These are phyloP conservation scores for Lacerta bilineata DNA, from an alignment of 2,797 vertebrate species.

Conservation along the genomic window DNA sequence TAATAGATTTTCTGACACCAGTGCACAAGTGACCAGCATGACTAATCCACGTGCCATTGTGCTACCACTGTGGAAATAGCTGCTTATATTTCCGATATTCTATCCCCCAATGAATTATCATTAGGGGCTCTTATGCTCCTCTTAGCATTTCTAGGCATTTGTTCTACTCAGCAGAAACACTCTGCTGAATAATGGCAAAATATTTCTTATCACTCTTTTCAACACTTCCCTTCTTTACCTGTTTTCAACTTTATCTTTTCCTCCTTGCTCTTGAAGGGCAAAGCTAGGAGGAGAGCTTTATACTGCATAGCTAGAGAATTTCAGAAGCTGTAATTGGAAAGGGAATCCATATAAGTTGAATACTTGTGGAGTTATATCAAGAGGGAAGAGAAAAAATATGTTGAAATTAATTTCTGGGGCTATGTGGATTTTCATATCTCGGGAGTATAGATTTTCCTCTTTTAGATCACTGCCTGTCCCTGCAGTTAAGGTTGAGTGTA, in stretches of 20 bases:
- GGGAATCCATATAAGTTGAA: not conserved
- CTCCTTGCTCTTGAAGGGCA: conserved; percentile 42
- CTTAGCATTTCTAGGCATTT: conserved; percentile 46
- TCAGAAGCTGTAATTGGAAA: not conserved
- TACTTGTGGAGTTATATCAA: not conserved
- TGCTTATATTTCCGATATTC: conserved; percentile 41
- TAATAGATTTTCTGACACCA: conserved; percentile 52
- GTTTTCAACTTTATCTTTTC: conserved; percentile 50
- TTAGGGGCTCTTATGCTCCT: conserved; percentile 38
- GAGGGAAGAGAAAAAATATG: not conserved
- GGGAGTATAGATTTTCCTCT: not conserved
- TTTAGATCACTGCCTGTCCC: not conserved
- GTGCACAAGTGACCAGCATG: conserved; percentile 42
- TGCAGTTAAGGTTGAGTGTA: not conserved
- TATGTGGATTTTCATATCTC: not conserved
- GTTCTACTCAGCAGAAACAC: conserved; percentile 46
- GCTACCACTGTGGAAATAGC: conserved; percentile 41
- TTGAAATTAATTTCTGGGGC: not conserved
- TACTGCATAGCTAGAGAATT: not conserved
- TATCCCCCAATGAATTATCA: conserved; percentile 37
- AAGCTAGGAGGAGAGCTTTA: conserved; percentile 8
- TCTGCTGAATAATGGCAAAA: conserved; percentile 52
- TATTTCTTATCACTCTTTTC: conserved; percentile 48
- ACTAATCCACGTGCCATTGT: conserved; percentile 43
- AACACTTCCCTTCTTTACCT: conserved; percentile 47